Percentiles rank a stretch among this genome's conserved stretches.
Conservation (phyloP, 2,797 vertebrate species). For the Myotis myotis region DNA sequence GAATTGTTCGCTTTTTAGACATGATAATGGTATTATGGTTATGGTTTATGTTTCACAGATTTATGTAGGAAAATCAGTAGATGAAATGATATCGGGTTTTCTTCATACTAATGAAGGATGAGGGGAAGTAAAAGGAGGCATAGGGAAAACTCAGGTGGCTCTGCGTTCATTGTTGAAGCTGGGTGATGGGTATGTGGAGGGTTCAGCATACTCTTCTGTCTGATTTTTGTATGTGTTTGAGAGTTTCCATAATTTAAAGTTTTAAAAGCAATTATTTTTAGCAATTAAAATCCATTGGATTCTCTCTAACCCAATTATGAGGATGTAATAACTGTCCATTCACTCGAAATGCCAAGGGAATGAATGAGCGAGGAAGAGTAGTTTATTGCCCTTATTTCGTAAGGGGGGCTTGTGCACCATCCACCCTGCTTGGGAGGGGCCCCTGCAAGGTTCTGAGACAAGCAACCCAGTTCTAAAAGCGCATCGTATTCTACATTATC, state of each 20-base stretch:
- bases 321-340: background rate
- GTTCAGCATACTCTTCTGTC: too few relatives aligned
- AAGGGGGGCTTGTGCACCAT: background rate
- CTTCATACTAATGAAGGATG: background rate
- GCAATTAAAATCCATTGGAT: background rate
- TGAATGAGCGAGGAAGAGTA: too few relatives aligned
- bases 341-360: too few relatives aligned
- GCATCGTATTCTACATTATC: background rate
- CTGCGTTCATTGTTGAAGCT: background rate
- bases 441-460: background rate
- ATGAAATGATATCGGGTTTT: background rate
- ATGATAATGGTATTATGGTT: too few relatives aligned
- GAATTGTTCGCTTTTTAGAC: background rate
- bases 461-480: background rate
- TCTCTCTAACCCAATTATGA: background rate
- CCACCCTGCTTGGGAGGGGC: background rate
- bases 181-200: background rate
- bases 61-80: background rate
- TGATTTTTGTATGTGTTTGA: background rate
- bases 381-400: background rate
- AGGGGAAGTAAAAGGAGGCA: background rate
- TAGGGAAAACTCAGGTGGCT: background rate
- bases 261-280: background rate
- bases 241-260: background rate
- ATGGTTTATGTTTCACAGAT: background rate